These are phyloP conservation scores for Galerucella nymphaeae DNA, from an alignment of 2,888 invertebrate species.

Conservation along the genomic window DNA sequence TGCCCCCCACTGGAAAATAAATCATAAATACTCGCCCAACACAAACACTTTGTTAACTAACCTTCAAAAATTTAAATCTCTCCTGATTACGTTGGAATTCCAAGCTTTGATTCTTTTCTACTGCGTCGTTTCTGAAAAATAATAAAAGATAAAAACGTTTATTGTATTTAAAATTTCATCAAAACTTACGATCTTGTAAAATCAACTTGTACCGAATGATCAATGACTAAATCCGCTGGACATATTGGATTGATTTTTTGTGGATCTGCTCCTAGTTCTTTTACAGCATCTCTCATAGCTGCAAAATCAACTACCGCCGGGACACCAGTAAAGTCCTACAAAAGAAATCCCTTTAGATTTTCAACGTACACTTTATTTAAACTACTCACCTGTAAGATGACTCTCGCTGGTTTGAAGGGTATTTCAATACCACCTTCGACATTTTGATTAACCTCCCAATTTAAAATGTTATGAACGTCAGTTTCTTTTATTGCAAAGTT, in stretches of 20 bases:
- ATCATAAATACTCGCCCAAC: too few species aligned
- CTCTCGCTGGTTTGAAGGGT: constrained; percentile 95
- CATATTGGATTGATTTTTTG: constrained; percentile 96
- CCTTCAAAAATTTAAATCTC: constrained; percentile 95
- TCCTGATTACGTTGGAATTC: constrained; percentile 97
- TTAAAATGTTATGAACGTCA: constrained; percentile 89
- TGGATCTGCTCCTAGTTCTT: constrained; percentile 86
- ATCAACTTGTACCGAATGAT: constrained; percentile 98
- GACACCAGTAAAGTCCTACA: constrained; percentile 93
- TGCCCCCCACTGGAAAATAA: constrained; percentile 87
- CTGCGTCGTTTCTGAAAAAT: constrained; percentile 82
- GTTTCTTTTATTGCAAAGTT: constrained; percentile 87
- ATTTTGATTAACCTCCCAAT: constrained; percentile 85
- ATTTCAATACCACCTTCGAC: constrained; percentile 84
- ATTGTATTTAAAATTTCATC: neutral
- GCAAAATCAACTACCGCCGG: constrained; percentile 99
- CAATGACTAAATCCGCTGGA: constrained; percentile 97
- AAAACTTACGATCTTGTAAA: constrained; percentile 76
- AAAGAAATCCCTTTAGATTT: neutral
- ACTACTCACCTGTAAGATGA: constrained; percentile 85
- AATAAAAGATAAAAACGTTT: neutral
- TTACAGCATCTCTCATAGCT: constrained; percentile 96
- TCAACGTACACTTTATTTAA: neutral
- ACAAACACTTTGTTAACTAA: constrained; percentile 57
- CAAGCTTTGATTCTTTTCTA: constrained; percentile 91